Evolutionary conservation across 2,113 vertebrate genomes (phyloP).

Genomic region (Sphaerodactylus townsendi): DNA sequence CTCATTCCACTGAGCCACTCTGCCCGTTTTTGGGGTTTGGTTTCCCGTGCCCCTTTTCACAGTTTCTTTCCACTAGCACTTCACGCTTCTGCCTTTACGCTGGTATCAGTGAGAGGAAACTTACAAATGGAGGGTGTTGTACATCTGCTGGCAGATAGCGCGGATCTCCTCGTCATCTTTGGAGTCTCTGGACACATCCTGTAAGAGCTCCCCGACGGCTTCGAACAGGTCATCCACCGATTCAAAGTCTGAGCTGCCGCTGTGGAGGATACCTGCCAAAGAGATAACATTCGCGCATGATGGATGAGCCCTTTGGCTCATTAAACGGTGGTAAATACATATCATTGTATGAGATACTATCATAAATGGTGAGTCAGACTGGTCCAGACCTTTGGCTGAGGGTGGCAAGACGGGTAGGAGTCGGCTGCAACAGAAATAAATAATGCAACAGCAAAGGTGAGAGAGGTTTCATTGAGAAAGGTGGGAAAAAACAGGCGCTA

Average conservation of each 20-base stretch:
- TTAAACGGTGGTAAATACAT: too few species aligned
- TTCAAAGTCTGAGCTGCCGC: conserved; percentile 89
- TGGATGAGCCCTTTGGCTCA: too few species aligned
- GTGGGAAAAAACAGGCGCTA: too few species aligned
- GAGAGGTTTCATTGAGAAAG: too few species aligned
- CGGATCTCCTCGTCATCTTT: conserved; percentile 91
- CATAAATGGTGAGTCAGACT: too few species aligned
- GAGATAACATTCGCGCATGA: background rate
- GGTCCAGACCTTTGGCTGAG: too few species aligned
- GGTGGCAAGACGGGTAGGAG: too few species aligned
- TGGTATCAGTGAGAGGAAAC: conserved; percentile 29
- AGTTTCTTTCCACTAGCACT: background rate
- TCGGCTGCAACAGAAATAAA: too few species aligned
- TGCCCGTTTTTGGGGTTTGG: background rate
- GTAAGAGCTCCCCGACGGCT: conserved; percentile 90
- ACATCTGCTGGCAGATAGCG: conserved; percentile 93
- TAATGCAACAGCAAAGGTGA: too few species aligned
- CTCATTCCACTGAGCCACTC: background rate
- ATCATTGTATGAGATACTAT: too few species aligned
- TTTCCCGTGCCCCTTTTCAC: background rate
- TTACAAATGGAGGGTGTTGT: conserved; percentile 91
- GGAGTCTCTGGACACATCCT: conserved; percentile 86
- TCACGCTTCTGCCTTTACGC: too few species aligned
- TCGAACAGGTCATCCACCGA: conserved; percentile 92
- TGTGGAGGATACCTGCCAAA: conserved; percentile 85